Percentiles rank a stretch among this genome's conserved stretches.
Evolutionary conservation across 1,140 invertebrate species (phyloP).

Genomic region (Rhagoletis zephyria): DNA sequence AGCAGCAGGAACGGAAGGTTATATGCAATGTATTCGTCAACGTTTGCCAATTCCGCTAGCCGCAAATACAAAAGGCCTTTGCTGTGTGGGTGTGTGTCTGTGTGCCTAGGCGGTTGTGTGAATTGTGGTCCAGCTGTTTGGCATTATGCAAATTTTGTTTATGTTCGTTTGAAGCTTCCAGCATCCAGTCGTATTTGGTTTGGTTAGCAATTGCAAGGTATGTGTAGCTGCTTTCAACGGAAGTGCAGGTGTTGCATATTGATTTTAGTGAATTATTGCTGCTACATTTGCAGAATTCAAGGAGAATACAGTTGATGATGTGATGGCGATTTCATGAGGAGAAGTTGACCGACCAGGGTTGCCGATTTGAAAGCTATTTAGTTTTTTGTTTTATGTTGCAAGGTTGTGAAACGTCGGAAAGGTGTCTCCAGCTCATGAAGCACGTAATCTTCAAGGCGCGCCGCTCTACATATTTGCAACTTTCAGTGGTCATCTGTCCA

Average conservation of each 20-base stretch:
- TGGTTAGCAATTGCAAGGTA: neutral
- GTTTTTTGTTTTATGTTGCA: too few relatives aligned
- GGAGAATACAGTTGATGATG: neutral
- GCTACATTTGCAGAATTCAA: neutral
- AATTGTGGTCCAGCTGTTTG: slow-evolving; percentile 19
- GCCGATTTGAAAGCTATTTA: neutral
- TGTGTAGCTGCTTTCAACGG: neutral
- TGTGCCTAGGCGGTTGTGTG: neutral
- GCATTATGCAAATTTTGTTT: slow-evolving; percentile 48
- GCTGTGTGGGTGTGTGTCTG: neutral
- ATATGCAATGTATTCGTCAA: neutral
- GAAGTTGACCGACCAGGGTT: neutral
- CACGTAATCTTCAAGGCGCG: too few relatives aligned
- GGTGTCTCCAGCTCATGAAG: too few relatives aligned
- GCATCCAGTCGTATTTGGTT: neutral
- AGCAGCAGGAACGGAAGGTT: neutral
- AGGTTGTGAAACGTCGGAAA: too few relatives aligned
- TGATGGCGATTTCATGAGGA: too few relatives aligned
- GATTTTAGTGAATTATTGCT: slow-evolving; percentile 21
- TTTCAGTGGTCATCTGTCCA: too few relatives aligned
- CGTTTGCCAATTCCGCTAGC: neutral
- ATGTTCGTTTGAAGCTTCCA: neutral
- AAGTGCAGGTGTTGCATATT: neutral
- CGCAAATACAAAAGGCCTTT: neutral
- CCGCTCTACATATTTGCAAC: too few relatives aligned